Base-by-base conservation (phyloP, 53 echinoderm and acorn worm genomes). In the Zoroaster sp. region DNA sequence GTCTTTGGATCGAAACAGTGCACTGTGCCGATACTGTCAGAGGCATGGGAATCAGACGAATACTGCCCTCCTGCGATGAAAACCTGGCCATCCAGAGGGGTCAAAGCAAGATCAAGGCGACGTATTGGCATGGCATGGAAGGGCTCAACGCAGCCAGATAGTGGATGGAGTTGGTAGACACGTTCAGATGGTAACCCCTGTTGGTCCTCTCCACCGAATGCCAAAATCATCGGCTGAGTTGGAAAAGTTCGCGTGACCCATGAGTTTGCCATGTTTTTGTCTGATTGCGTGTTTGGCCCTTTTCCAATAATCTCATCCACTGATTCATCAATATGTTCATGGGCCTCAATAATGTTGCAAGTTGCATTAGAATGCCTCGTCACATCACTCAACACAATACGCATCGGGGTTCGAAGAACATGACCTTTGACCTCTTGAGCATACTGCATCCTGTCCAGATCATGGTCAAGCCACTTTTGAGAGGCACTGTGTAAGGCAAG, bases 61-160 rank as follows among this genome's bases (percentile, higher is more conserved):
- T 94, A 91, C 87, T 97, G 94, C 33, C 98, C 98, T 17, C 98
- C 98, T 63, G 88, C 92, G 4, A 92, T 66, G 51, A 88, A 88
- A 15, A 92, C 36, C 59, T 67, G 80, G 47, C 80, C 88, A 12
- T 80, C 92, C n/a, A 83, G 36, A 2, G 74, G 32, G 25, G 74
- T 44, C 20, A 82, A 67, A 13, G 74, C 72, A 20, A 80, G 73
- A 30, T 88, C 92, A 35, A 92, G 80, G 25, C 92, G 88, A 12
- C 88, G 72, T 34, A 88, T 88, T 6, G 92, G 92, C 92, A 92
- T 92, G 21, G 72, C 51, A 8, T 77, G 49, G 76, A 87, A 91
- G 14, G 70, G 73, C 71, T 91, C 78, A 36, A 77, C 86, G 33
- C 53, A 77, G 77, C 87, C 77, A 4, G 87, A 75, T 52, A 68